phyloP scores from a whole-genome alignment of 53 echinoderm and acorn worm species.

The Astropecten irregularis region DNA sequence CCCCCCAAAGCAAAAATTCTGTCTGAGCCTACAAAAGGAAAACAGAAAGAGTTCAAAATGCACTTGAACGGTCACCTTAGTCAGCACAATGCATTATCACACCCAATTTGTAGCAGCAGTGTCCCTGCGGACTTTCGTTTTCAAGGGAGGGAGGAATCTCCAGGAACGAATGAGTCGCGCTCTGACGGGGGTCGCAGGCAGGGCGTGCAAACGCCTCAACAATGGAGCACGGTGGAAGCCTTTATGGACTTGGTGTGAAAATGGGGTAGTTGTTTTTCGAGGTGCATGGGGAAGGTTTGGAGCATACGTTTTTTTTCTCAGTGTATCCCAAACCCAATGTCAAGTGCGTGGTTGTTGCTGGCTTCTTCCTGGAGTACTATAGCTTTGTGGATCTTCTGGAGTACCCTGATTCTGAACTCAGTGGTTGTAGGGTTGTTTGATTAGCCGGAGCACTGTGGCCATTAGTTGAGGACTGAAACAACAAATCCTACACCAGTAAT shows the following conservation, averaged over 20 bases:
- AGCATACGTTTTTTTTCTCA: no score
- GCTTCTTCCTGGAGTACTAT: neutral
- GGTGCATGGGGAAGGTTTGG: neutral
- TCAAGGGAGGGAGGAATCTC: neutral
- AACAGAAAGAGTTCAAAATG: neutral
- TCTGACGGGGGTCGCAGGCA: conserved; percentile 19
- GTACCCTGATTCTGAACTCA: no score
- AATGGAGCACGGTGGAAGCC: neutral
- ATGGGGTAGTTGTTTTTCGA: neutral
- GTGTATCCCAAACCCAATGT: no score
- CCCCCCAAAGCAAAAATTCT: neutral
- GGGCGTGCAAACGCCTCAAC: neutral
- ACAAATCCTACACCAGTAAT: no score
- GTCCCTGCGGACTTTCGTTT: conserved; percentile 14
- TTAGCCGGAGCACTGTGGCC: neutral
- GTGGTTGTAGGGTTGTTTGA: neutral
- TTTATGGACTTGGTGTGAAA: conserved; percentile 28
- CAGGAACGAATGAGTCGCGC: no score
- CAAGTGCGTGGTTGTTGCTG: neutral
- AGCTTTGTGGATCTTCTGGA: neutral
- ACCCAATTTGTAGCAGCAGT: conserved; percentile 13
- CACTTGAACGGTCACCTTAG: conserved; percentile 19
- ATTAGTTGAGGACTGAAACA: no score
- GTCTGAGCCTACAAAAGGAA: neutral
- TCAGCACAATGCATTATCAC: conserved; percentile 27